phyloP scores from a whole-genome alignment of 1,140 invertebrate species.

The Zaprionus kolodkinae region DNA sequence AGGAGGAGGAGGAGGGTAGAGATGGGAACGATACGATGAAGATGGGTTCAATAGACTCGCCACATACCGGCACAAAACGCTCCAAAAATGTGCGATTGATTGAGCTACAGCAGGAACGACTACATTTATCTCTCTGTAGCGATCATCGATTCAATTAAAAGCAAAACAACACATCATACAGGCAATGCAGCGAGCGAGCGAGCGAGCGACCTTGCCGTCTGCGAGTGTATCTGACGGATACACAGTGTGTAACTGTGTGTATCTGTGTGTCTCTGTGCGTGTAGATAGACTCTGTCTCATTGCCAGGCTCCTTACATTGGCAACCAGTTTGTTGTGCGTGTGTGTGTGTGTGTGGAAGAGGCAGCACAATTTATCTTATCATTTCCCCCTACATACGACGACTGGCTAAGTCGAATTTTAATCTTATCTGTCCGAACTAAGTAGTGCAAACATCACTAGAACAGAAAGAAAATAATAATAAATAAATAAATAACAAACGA shows the following conservation, averaged over 20 bases:
- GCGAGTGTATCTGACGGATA: conserved; percentile 25
- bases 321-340: conserved; percentile 57
- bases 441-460: conserved; percentile 73
- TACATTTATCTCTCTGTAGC: conserved; percentile 15
- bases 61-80: conserved; percentile 26
- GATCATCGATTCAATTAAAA: conserved; percentile 73
- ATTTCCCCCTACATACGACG: conserved; percentile 22
- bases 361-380: conserved; percentile 68
- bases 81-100: conserved; percentile 60
- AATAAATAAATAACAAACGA: conserved; percentile 46
- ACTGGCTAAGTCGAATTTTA: conserved; percentile 73
- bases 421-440: conserved; percentile 80
- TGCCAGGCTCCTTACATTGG: conserved; percentile 59
- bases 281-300: conserved; percentile 29
- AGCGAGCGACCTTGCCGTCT: conserved; percentile 69
- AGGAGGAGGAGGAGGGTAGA: conserved; percentile 15
- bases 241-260: conserved; percentile 48
- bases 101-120: conserved; percentile 27
- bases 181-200: background rate
- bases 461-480: background rate
- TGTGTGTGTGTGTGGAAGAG: conserved; percentile 11
- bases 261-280: conserved; percentile 35
- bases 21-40: background rate
- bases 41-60: conserved; percentile 71
- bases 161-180: conserved; percentile 54